These are phyloP conservation scores for Eufriesea mexicana DNA, from an alignment of 1,140 invertebrate species.

Conservation along the genomic window DNA sequence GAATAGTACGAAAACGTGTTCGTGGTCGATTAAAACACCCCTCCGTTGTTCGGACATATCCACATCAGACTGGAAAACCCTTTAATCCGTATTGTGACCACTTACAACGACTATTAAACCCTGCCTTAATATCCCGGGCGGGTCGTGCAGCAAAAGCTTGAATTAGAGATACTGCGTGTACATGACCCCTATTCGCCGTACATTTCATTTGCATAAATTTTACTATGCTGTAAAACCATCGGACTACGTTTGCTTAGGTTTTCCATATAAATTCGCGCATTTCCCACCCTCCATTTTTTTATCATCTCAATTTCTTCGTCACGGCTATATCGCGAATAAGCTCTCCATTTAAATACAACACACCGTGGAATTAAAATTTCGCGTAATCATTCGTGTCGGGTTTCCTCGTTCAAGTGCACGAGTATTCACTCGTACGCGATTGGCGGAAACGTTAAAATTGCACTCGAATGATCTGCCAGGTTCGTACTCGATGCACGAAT, in stretches of 20 bases:
- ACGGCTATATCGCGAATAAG: too few species aligned
- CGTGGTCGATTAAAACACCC: conserved; percentile 70
- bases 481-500: background rate
- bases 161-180: conserved; percentile 50
- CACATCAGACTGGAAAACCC: conserved; percentile 57
- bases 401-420: background rate
- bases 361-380: background rate
- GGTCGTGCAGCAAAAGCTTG: conserved; percentile 12
- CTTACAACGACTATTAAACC: conserved; percentile 77
- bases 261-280: background rate
- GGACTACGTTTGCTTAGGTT: background rate
- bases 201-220: conserved; percentile 42
- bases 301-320: background rate
- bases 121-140: conserved; percentile 69
- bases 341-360: background rate
- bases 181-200: conserved; percentile 1
- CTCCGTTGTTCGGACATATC: conserved; percentile 41
- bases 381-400: background rate
- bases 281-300: background rate
- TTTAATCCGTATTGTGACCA: conserved; percentile 75
- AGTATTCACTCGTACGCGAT: background rate
- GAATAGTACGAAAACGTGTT: conserved; percentile 68
- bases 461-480: background rate
- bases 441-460: background rate
- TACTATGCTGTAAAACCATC: background rate